Base-by-base conservation (phyloP, 2,113 vertebrate species). In the Scomber colias region DNA sequence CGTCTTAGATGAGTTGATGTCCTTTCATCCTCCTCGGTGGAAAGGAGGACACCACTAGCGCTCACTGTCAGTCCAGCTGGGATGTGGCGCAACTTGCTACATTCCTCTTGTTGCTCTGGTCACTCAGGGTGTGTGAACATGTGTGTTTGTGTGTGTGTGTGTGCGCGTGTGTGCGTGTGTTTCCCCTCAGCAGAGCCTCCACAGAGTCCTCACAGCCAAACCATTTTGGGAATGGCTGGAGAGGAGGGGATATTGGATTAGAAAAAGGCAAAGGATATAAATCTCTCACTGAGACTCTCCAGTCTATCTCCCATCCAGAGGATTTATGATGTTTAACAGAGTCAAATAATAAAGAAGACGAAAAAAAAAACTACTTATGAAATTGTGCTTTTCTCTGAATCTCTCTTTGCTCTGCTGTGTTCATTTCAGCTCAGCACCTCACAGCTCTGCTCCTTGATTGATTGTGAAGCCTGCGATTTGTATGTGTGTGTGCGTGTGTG, bases 61-160 rank as follows among this genome's bases (percentile, higher is more conserved):
- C 85, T 90, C 88, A 82, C 90, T 89, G 91, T 90, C 93, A 84
- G 83, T 92, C 93, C 93, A 93, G 90, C 93, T 93, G 92, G 90
- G 91, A 90, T 92, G 92, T 91, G 93, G 92, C 80, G 86, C 90
- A 92, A 93, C 89, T 88, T 4, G 77, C 86, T 87, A 74, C 92
- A 94, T 94, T 94, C 93, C 90, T 94, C 81, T 53, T 87, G 90
- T 91, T 93, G 89, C 93, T 94, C 85, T 91, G 90, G 92, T 93
- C 92, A 93, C 89, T 89, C 71, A 45, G 88, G 85, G 89, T 88
- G 90, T 90, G 92, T 87, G 86, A 83, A 73, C 59, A 10, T 86
- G 77, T 82, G 76, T 84, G 74, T 84, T 70, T 59, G 53, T 80
- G 77, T 60, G 60, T 80, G 77, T 72, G 60, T 81, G 72, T 74